Conservation (phyloP, 2,797 vertebrate species). For the Pristis pectinata region DNA sequence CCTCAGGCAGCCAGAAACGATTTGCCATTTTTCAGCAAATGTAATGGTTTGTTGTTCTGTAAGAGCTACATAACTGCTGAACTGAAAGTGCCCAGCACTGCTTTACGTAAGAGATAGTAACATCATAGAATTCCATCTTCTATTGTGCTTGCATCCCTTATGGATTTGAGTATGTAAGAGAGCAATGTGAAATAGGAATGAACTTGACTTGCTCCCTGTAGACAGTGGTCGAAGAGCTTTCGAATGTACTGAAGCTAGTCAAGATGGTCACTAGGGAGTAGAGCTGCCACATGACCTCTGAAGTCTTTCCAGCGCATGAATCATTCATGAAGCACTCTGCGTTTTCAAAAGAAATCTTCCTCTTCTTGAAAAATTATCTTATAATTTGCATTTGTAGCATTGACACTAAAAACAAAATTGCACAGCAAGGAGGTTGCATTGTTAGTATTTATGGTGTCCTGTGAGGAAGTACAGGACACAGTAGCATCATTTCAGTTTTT, state of each 20-base stretch:
- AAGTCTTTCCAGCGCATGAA: not conserved
- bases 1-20: not conserved
- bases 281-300: not conserved
- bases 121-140: not conserved
- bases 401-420: not conserved
- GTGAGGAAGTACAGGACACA: not conserved
- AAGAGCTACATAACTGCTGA: not conserved
- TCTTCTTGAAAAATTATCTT: not conserved
- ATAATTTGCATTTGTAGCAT: not conserved
- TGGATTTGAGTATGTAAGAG: not conserved
- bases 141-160: not conserved
- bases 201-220: not conserved
- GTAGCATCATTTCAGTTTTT: not conserved
- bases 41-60: not conserved
- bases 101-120: not conserved
- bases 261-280: not conserved
- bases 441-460: not conserved
- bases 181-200: not conserved
- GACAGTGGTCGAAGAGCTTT: conserved; percentile 32
- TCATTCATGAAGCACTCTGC: conserved; percentile 3
- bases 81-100: not conserved
- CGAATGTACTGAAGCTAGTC: not conserved
- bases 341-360: not conserved
- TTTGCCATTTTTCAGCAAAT: not conserved
- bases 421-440: not conserved